Base-by-base conservation (phyloP, 1,140 invertebrate genomes). In the Pseudomyrmex gracilis region DNA sequence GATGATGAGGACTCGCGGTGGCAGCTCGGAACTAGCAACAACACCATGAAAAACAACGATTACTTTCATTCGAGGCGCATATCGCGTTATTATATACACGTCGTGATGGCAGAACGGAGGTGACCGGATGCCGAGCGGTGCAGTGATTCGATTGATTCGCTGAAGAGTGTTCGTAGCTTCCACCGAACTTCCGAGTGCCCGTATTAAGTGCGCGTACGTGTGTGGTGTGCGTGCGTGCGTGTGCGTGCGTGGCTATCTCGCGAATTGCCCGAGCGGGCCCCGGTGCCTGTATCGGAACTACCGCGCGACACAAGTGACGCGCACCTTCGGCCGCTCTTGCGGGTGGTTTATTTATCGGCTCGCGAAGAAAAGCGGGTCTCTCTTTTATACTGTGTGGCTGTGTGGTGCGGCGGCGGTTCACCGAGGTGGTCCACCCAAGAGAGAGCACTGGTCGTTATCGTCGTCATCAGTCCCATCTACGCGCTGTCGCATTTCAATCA, bases 121-220 rank as follows among this genome's bases (percentile, higher is more conserved):
- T 88, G 86, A 87, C 91, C 92, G 93, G 93, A 93, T 91, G 92
- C 89, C 87, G 89, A 85, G 90, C 87, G 90, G 90, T 91, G 90
- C 90, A 89, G 87, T 91, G 89, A 91, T 91, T 91, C 90, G 88
- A 90, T 90, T 90, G 89, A 91, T 90, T 90, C 87, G 90, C 86
- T 91, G 84, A 91, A 92, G 90, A 91, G 89, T 87, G 84, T 74
- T 76, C 84, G 84, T 89, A 77, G 89, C 88, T 90, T 89, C 85
- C 85, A 88, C 73, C 85, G 85, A 90, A 92, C 92, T 93, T 93
- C 92, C 92, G 91, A 92, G 91, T 93, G 90, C 87, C 34, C 90
- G 84, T 78, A 78, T 84, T 84, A 82, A 84, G 67, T 49, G 76
- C 58, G 20, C 67, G 76, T 71, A 77, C 47, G 57, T 80, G 83